Evolutionary conservation across 2,113 vertebrate species (phyloP).

Genomic region (Otocyon megalotis): DNA sequence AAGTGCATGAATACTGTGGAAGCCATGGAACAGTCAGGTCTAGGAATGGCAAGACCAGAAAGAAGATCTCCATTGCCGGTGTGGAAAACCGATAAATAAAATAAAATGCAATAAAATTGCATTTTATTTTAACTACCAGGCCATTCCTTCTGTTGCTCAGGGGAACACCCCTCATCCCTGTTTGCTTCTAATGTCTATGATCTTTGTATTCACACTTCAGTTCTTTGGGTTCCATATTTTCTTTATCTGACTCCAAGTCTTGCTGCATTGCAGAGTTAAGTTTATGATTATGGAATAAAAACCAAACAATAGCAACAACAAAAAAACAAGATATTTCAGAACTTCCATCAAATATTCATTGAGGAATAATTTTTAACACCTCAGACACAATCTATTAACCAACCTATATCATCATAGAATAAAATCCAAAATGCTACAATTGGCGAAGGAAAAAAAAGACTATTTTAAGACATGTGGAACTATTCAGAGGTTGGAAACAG

Average conservation of each 20-base stretch:
- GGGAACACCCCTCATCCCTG: not conserved
- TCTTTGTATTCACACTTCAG: conserved; percentile 64
- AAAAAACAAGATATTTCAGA: not conserved
- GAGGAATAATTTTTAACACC: not conserved
- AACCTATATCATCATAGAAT: not conserved
- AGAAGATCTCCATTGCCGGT: conserved; percentile 89
- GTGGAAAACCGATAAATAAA: conserved; percentile 88
- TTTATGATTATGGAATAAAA: conserved; percentile 81
- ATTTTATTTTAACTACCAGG: conserved; percentile 52
- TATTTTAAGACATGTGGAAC: not conserved
- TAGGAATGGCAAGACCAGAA: conserved; percentile 86
- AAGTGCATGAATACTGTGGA: conserved; percentile 87
- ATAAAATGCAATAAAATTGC: too few species aligned
- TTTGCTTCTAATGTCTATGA: not conserved
- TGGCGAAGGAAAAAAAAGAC: not conserved
- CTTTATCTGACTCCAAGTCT: conserved; percentile 19
- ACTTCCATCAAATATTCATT: not conserved
- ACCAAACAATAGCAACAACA: conserved; percentile 76
- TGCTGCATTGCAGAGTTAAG: conserved; percentile 70
- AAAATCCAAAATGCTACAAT: not conserved
- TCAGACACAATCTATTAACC: not conserved
- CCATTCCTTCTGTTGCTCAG: conserved; percentile 73
- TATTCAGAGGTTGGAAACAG: not conserved
- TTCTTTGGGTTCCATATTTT: conserved; percentile 72
- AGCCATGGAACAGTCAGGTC: conserved; percentile 87